Evolutionary conservation across 2,797 vertebrate genomes (phyloP).

Genomic region (Coreius guichenoti): DNA sequence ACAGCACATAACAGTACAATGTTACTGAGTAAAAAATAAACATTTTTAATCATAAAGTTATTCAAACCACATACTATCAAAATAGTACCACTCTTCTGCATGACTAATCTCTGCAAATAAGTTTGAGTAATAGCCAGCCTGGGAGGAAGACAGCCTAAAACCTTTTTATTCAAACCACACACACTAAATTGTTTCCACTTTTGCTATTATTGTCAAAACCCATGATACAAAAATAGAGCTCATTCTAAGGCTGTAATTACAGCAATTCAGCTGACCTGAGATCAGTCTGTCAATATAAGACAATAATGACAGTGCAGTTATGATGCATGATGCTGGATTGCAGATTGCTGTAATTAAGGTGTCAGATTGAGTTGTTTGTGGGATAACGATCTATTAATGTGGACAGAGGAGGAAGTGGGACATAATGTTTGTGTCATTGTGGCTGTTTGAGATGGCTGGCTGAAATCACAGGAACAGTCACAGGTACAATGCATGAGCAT

Average conservation of each 20-base stretch:
- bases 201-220: slow-evolving; percentile 28
- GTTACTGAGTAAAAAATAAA: not conserved
- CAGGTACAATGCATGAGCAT: slow-evolving; percentile 24
- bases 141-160: slow-evolving; percentile 10
- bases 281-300: slow-evolving; percentile 20
- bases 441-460: not conserved
- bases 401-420: not conserved
- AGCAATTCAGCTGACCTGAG: slow-evolving; percentile 28
- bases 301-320: slow-evolving; percentile 25
- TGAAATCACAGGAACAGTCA: not conserved
- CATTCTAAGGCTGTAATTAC: slow-evolving; percentile 24
- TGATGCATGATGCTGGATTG: not conserved
- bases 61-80: not conserved
- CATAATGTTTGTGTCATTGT: not conserved
- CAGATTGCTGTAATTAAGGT: slow-evolving; percentile 45
- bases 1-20: not conserved
- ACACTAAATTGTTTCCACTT: not conserved
- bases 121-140: slow-evolving; percentile 13
- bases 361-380: slow-evolving; percentile 29
- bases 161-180: slow-evolving; percentile 60
- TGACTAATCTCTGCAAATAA: slow-evolving; percentile 69
- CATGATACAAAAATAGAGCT: slow-evolving; percentile 23
- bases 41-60: not conserved
- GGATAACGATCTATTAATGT: slow-evolving; percentile 20
- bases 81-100: slow-evolving; percentile 1